Base-by-base conservation (phyloP, 2,113 vertebrate species). In the Gobiocypris rarus region DNA sequence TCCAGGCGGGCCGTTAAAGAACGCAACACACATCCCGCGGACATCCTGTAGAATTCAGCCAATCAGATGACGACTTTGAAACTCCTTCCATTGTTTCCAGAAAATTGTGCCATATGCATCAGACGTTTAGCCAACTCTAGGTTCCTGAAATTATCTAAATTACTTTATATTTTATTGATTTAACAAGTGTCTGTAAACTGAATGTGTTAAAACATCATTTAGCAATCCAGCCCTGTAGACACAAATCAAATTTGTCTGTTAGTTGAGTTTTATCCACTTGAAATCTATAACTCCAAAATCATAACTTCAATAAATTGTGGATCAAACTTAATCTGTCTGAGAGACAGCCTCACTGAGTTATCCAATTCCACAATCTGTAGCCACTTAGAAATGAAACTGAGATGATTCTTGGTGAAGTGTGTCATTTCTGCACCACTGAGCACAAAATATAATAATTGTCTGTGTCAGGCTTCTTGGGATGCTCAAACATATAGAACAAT, bases 341-440 rank as follows among this genome's bases (percentile, higher is more conserved):
- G 65, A 38, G 31, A 17, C 63, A 67, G 19, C 63, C 31, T 17
- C 4, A 17, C 31, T 67, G 63, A 38, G 63, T 67, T 38, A 38
- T 67, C 63, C 63, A 67, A 67, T 67, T 67, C 34, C 31, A 19
- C 65, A 67, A 67, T 67, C 65, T 67, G 65, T 67, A 67, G 17
- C 31, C 7, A 67, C 65, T 38, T 38, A 17, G 65, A 38, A 67
- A 19, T 67, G 31, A 67, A 67, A 67, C 65, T 67, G 65, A 67
- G 65, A 22, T 67, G 31, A 67, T 67, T 38, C 31, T 38, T 67
- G 31, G 31, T 67, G 31, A 67, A 67, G 65, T 67, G 61, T 31
- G 65, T 38, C 31, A 67, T 38, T 67, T 67, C 17, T 38, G 65
- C 65, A 38, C 17, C 65, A 67, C 15, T 38, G 31, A 38, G 34